Evolutionary conservation across 2,888 invertebrate species (phyloP).

Genomic region (Chrysolina oricalcia): DNA sequence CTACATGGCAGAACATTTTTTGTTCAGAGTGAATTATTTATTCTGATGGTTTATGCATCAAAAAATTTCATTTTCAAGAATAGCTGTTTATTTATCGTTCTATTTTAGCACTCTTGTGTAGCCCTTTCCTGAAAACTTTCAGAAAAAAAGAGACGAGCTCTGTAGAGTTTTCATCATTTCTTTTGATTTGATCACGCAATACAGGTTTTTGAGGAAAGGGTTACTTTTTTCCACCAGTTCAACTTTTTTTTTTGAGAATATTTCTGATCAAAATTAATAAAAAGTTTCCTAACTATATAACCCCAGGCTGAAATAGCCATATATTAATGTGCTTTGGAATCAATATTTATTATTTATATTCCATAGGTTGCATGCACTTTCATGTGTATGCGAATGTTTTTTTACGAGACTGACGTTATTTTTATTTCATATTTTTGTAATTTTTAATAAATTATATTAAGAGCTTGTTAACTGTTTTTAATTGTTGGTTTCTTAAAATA

Average conservation of each 20-base stretch:
- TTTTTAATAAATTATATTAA: slow-evolving; percentile 24
- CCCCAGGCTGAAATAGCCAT: background rate
- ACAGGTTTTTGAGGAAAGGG: too few relatives aligned
- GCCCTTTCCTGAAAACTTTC: too few relatives aligned
- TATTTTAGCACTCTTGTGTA: too few relatives aligned
- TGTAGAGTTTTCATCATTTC: too few relatives aligned
- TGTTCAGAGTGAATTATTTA: background rate
- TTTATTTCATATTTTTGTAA: slow-evolving; percentile 45
- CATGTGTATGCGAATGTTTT: background rate
- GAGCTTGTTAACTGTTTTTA: slow-evolving; percentile 19
- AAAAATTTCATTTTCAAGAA: too few relatives aligned
- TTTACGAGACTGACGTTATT: slow-evolving; percentile 56
- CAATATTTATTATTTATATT: slow-evolving; percentile 22
- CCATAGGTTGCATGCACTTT: background rate
- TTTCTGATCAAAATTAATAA: background rate
- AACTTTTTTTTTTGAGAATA: too few relatives aligned
- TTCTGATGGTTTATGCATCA: too few relatives aligned
- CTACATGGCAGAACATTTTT: slow-evolving; percentile 12
- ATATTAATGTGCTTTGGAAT: background rate
- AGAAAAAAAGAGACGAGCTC: too few relatives aligned
- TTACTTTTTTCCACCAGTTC: too few relatives aligned
- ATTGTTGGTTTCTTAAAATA: slow-evolving; percentile 27
- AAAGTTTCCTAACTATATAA: background rate
- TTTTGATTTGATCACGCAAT: too few relatives aligned
- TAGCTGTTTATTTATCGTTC: too few relatives aligned